Evolutionary conservation across 1,140 invertebrate species (phyloP).

Genomic region (Stegodyphus dumicola): DNA sequence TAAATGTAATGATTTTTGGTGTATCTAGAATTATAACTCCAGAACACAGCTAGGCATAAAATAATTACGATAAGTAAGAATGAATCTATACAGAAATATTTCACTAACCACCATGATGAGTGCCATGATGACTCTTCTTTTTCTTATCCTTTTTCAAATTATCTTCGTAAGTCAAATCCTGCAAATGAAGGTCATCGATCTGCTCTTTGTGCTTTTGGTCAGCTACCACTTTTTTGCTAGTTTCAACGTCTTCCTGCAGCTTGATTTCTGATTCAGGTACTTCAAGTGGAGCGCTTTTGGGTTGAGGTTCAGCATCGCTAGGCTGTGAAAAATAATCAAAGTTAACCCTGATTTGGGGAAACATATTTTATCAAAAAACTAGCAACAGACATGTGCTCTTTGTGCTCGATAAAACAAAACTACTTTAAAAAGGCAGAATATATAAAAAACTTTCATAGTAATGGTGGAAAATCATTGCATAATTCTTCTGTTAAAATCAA

Average conservation of each 20-base stretch:
- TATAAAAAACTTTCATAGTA: too few relatives aligned
- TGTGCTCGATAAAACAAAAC: not conserved
- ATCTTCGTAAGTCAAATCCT: slow-evolving; percentile 43
- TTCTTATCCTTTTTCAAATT: slow-evolving; percentile 49
- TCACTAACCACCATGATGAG: slow-evolving; percentile 18
- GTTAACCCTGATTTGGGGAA: not conserved
- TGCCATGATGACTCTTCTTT: slow-evolving; percentile 8
- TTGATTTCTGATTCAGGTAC: slow-evolving; percentile 24
- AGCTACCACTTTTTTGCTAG: slow-evolving; percentile 20
- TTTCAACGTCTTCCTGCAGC: slow-evolving; percentile 24
- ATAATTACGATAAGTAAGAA: too few relatives aligned
- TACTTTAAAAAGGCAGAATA: too few relatives aligned
- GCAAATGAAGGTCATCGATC: slow-evolving; percentile 29
- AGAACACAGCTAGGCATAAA: too few relatives aligned
- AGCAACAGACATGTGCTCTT: not conserved
- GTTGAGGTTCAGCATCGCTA: not conserved
- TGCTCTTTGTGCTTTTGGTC: slow-evolving; percentile 23
- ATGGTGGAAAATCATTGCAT: too few relatives aligned
- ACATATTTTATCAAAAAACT: not conserved
- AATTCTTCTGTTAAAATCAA: too few relatives aligned
- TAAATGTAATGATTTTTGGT: too few relatives aligned
- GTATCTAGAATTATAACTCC: too few relatives aligned
- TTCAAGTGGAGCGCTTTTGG: slow-evolving; percentile 23
- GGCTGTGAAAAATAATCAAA: not conserved
- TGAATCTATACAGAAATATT: not conserved